Conservation (phyloP, 2,888 invertebrate genomes). For the Epicampocera succincta region DNA sequence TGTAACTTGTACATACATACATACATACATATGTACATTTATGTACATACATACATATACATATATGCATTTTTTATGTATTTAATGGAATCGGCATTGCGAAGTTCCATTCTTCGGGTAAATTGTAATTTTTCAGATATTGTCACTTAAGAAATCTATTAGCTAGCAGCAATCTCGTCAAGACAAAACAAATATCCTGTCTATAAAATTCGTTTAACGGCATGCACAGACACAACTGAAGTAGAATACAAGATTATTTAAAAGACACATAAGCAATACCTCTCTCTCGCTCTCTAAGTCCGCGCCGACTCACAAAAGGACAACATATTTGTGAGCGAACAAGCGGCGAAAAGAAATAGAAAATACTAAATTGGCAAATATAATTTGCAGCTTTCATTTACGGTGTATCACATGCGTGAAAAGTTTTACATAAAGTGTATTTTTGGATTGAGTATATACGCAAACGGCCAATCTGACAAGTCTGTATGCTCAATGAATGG, state of each 20-base stretch:
- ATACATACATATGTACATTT: too few species aligned
- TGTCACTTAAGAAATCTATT: too few species aligned
- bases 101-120: too few species aligned
- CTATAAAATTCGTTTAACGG: conserved; percentile 9
- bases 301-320: conserved; percentile 58
- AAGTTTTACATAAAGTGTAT: conserved; percentile 29
- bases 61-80: too few species aligned
- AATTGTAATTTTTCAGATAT: too few species aligned
- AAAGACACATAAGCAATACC: neutral
- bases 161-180: neutral
- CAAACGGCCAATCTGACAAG: conserved; percentile 59
- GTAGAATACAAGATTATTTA: conserved; percentile 10
- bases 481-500: conserved; percentile 67
- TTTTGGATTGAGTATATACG: conserved; percentile 42
- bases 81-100: too few species aligned
- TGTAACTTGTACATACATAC: too few species aligned
- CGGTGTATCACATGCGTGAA: conserved; percentile 47
- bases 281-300: neutral
- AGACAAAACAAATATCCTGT: conserved; percentile 30
- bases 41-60: too few species aligned
- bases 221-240: conserved; percentile 22
- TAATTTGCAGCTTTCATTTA: conserved; percentile 35
- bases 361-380: conserved; percentile 15
- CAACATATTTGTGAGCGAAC: conserved; percentile 44
- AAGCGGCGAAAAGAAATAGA: conserved; percentile 59